Conservation (phyloP, 2,113 vertebrate species). For the Petromus typicus region DNA sequence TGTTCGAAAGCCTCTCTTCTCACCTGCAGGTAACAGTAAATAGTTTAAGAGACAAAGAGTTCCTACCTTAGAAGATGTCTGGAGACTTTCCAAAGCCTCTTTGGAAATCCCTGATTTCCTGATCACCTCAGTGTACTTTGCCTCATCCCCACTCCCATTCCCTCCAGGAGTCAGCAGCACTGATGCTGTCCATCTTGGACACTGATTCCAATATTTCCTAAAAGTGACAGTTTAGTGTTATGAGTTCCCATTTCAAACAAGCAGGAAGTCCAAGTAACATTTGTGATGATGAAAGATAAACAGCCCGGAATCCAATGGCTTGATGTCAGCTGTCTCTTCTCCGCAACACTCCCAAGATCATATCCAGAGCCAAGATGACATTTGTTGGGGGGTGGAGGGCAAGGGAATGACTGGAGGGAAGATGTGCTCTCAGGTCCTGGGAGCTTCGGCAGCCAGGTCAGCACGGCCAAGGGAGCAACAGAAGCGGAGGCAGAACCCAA, state of each 20-base stretch:
- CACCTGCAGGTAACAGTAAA: not conserved
- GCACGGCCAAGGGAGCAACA: not conserved
- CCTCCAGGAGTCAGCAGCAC: not conserved
- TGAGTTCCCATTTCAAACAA: constrained; percentile 75
- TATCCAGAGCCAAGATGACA: constrained; percentile 1
- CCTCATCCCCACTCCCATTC: not conserved
- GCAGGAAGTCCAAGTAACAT: constrained; percentile 65
- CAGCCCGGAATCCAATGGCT: constrained; percentile 58
- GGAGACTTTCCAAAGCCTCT: constrained; percentile 18
- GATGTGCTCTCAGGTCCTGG: not conserved
- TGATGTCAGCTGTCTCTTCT: constrained; percentile 63
- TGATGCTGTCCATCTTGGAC: not conserved
- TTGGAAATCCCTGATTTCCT: not conserved
- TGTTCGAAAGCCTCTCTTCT: not conserved
- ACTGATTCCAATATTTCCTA: constrained; percentile 72
- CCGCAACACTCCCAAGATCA: not conserved
- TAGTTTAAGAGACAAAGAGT: not conserved
- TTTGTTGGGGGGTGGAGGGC: not conserved
- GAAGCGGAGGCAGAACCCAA: not conserved
- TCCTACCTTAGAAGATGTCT: not conserved
- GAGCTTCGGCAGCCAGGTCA: not conserved
- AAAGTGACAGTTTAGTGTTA: constrained; percentile 79
- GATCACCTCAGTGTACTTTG: not conserved
- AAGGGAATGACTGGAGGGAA: not conserved
- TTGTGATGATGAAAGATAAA: constrained; percentile 54